Evolutionary conservation across 2,113 vertebrate genomes (phyloP).

Genomic region (Anoura caudifer): DNA sequence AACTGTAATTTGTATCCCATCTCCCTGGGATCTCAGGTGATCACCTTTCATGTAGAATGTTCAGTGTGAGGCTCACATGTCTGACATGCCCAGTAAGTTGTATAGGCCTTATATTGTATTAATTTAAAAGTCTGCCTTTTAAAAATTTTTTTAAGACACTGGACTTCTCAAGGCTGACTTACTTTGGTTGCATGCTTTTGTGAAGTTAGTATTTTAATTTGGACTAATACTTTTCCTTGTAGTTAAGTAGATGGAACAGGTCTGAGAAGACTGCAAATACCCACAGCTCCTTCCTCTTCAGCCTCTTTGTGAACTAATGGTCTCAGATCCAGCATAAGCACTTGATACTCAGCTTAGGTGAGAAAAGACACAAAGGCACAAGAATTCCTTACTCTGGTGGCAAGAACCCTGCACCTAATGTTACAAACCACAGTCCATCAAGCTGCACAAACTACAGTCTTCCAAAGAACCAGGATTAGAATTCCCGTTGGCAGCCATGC

Average conservation of each 20-base stretch:
- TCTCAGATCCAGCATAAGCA: neutral
- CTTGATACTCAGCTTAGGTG: neutral
- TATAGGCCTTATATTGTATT: neutral
- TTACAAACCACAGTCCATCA: neutral
- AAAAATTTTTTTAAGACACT: neutral
- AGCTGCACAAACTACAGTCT: neutral
- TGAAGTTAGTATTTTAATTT: neutral
- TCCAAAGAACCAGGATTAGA: slow-evolving; percentile 1
- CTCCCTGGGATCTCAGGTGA: neutral
- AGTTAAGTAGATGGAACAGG: neutral
- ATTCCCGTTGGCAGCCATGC: neutral
- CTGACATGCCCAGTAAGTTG: neutral
- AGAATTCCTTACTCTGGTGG: neutral
- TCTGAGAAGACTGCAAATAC: neutral
- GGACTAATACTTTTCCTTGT: neutral
- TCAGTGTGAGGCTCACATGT: neutral
- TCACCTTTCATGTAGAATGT: neutral
- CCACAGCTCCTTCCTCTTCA: neutral
- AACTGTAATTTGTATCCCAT: neutral
- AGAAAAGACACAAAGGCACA: neutral
- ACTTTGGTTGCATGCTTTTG: neutral
- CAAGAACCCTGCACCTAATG: neutral
- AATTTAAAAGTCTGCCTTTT: neutral
- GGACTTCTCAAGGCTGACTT: neutral
- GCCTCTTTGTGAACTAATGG: neutral